Conservation (phyloP, 2,888 invertebrate species). For the Tachina lurida region DNA sequence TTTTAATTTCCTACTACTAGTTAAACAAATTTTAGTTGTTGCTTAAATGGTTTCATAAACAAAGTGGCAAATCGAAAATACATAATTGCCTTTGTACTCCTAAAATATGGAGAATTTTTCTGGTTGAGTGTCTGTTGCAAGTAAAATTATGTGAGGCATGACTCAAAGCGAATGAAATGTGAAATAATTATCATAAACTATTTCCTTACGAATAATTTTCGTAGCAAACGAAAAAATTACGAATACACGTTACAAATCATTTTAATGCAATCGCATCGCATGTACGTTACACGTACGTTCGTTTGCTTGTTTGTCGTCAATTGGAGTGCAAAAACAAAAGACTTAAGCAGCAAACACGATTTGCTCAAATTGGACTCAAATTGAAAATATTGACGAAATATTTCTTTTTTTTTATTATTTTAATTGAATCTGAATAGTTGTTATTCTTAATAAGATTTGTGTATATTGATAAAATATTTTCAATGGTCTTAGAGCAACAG, state of each 20-base stretch:
- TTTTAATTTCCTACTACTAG: neutral
- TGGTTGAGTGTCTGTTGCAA: neutral
- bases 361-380: neutral
- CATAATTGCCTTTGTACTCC: conserved; percentile 14
- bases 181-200: neutral
- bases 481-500: neutral
- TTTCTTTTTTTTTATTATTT: neutral
- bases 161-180: neutral
- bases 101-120: conserved; percentile 8
- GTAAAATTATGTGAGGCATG: neutral
- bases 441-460: conserved; percentile 41
- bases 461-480: conserved; percentile 9
- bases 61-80: conserved; percentile 62
- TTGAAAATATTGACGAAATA: neutral
- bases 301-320: neutral
- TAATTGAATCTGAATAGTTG: neutral
- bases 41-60: conserved; percentile 37
- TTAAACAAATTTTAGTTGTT: conserved; percentile 15
- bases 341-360: conserved; percentile 49
- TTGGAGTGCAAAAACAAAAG: conserved; percentile 34
- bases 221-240: neutral
- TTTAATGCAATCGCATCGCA: conserved; percentile 10
- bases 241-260: conserved; percentile 41
- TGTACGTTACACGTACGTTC: too few relatives aligned
- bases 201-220: conserved; percentile 10